Evolutionary conservation across 2,888 invertebrate genomes (phyloP).

Genomic region (Leptopterna dolabrata): DNA sequence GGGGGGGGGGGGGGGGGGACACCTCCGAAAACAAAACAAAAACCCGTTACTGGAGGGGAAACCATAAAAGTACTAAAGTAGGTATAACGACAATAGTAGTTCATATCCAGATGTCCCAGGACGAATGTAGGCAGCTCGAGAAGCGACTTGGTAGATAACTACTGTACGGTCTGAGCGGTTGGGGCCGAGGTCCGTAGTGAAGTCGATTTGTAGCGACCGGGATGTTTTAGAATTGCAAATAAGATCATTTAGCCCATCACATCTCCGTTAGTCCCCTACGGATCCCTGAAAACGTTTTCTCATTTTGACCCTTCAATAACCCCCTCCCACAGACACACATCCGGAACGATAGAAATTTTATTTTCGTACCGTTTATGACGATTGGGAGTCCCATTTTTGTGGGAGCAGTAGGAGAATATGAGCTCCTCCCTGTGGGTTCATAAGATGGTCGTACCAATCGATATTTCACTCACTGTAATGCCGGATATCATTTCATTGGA

Average conservation of each 20-base stretch:
- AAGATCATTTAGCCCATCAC: background rate
- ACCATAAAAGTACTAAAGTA: no score
- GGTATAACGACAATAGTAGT: no score
- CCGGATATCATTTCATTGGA: background rate
- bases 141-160: no score
- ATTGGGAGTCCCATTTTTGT: background rate
- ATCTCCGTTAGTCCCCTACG: background rate
- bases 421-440: background rate
- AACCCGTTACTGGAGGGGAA: no score
- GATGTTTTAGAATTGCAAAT: background rate
- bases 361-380: background rate
- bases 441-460: background rate
- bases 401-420: background rate
- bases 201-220: background rate
- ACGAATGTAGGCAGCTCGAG: no score
- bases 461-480: background rate
- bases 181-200: no score
- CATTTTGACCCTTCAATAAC: no score
- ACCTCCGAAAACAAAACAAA: no score
- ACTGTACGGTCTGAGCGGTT: background rate
- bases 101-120: no score
- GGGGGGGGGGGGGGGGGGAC: no score
- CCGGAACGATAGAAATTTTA: background rate
- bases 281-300: background rate
- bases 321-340: no score